Conservation (phyloP, 2,888 invertebrate genomes). For the Trichopoda pennipes region DNA sequence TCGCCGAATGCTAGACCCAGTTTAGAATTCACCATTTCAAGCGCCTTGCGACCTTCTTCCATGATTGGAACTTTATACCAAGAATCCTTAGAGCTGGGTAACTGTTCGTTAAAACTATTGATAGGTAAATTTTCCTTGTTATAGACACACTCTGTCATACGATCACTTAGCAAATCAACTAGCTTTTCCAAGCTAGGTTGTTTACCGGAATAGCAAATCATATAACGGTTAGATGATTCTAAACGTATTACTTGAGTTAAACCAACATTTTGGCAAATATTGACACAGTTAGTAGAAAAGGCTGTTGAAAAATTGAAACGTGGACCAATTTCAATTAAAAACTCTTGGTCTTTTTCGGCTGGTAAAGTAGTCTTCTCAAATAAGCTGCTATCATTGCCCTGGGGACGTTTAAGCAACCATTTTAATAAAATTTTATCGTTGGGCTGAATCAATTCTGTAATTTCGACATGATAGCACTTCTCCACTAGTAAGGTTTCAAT, state of each 20-base stretch:
- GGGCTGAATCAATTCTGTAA: conserved; percentile 78
- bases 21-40: conserved; percentile 90
- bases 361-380: conserved; percentile 69
- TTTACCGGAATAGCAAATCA: conserved; percentile 82
- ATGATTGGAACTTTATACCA: conserved; percentile 93
- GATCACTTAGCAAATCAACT: conserved; percentile 89
- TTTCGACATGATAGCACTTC: conserved; percentile 90
- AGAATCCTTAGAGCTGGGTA: conserved; percentile 86
- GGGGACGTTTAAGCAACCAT: conserved; percentile 90
- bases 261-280: conserved; percentile 93
- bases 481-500: conserved; percentile 81
- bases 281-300: conserved; percentile 97
- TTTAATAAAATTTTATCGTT: conserved; percentile 85
- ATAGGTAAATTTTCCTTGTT: conserved; percentile 84
- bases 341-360: conserved; percentile 73
- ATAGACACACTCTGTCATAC: conserved; percentile 96
- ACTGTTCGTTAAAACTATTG: conserved; percentile 85
- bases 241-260: conserved; percentile 88
- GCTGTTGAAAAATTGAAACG: conserved; percentile 97
- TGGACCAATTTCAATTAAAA: conserved; percentile 93
- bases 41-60: conserved; percentile 87
- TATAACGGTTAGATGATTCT: conserved; percentile 91
- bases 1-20: conserved; percentile 95
- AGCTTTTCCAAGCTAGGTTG: conserved; percentile 67
- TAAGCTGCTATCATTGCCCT: conserved; percentile 83